Evolutionary conservation across 2,797 vertebrate species (phyloP), one percentile per base, ranked within the genome.

Genomic region (Holocentrus rufus): DNA sequence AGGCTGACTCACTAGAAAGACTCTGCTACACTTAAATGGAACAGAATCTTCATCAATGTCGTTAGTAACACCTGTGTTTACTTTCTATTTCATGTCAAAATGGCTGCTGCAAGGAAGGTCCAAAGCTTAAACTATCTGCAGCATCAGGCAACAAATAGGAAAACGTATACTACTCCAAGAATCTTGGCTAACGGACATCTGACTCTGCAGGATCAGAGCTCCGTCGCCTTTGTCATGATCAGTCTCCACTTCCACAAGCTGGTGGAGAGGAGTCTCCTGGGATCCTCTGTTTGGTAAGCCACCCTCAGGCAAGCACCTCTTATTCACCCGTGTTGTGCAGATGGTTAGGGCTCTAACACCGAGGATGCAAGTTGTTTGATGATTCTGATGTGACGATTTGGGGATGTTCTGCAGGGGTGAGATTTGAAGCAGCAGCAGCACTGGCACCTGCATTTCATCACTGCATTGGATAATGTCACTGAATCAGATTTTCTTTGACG

Each of bases 191-290:
- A 7, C 7, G 52, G n/a, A 65, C 47, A 36, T 1, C 60, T 82
- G 47, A 73, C 22, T 89, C 79, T 75, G 14, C 85, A 95, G 94
- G 88, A 75, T 25, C 79, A 87, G 44, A 1, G 34, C 55, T 87
- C 93, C 20, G 83, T 98, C 65, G 96, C 95, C 59, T 97, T 98
- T 82, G 66, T 98, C 83, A 92, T 94, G 90, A 90, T 90, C 18
- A 95, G 84, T 77, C 92, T 99, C 81, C 96, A 98, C 90, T 93
- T 94, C 89, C 91, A 97, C 90, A 91, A 72, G 62, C 94, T 98
- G 50, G 82, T 97, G 85, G 96, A 98, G 88, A 96, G 89, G 88
- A 96, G 95, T 89, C 91, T 89, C 36, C 85, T 95, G 58, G 95
- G 96, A 67, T 95, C 94, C 1, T 74, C 89, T 13, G 59, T 87